Base-by-base conservation (phyloP, 2,888 invertebrate species). In the Tipula confusa region DNA sequence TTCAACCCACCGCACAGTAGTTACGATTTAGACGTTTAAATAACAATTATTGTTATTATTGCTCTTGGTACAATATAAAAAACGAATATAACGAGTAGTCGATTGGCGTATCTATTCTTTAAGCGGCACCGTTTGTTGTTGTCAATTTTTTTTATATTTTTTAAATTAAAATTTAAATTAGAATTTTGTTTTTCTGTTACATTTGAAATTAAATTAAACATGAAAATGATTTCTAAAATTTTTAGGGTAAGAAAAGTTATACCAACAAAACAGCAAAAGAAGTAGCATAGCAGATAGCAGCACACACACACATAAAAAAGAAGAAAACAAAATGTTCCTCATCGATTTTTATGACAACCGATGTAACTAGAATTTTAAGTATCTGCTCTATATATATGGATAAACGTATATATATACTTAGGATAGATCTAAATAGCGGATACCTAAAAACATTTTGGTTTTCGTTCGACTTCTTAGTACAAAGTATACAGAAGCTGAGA, bases 281-380 rank as follows among this genome's bases (percentile, higher is more conserved):
- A 15, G 43, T 24, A 64, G 64, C 64, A 24, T 64, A 64, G 64
- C n/a, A n/a, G n/a, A n/a, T n/a, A n/a, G n/a, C n/a, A n/a, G n/a
- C 64, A 64, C 24, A 64, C 64, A 64, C 18, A 64, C 18, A 7
- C 18, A 48, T 18, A 48, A 18, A 18, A 48, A 48, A 48, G 48
- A 48, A 18, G 48, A 18, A 48, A 64, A 64, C 24, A 64, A 64
- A 64, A 64, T 64, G 18, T 64, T 64, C 24, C 64, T 64, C 64
- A 64, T 64, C 64, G 64, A 64, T 64, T 64, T 64, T 64, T 64
- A 64, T 64, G 64, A 64, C 64, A 64, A 24, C 64, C 64, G 64
- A 64, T 64, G 64, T 64, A 64, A 64, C 64, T 64, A 64, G 64
- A 64, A 64, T 80, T 80, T 29, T 80, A 80, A 80, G 80, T 80